These are phyloP conservation scores for Protophormia terraenovae DNA, from an alignment of 2,888 invertebrate species.

Conservation along the genomic window DNA sequence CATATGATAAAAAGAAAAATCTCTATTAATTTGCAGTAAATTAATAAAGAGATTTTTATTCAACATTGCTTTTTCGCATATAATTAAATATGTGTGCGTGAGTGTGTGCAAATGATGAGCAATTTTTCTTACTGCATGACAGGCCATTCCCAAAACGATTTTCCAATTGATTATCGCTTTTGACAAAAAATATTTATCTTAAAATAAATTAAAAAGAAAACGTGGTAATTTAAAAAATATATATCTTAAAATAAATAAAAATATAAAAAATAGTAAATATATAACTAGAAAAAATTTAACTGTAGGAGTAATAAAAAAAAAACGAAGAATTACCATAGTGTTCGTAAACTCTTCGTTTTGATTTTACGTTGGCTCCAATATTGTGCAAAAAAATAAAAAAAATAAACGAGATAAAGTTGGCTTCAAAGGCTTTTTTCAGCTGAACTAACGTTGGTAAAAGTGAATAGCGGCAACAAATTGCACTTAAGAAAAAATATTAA, in stretches of 20 bases:
- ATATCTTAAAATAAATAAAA: conserved; percentile 16
- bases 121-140: conserved; percentile 56
- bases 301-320: conserved; percentile 46
- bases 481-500: background rate
- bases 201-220: conserved; percentile 10
- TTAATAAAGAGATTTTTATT: background rate
- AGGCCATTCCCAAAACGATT: conserved; percentile 62
- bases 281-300: background rate
- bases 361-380: conserved; percentile 54
- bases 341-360: conserved; percentile 56
- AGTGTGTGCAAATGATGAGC: conserved; percentile 64
- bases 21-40: conserved; percentile 10
- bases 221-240: background rate
- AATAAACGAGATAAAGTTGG: conserved; percentile 24
- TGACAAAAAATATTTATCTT: background rate
- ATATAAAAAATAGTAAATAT: background rate
- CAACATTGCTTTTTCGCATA: conserved; percentile 5
- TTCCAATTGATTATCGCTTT: conserved; percentile 55
- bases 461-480: conserved; percentile 17
- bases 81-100: conserved; percentile 35
- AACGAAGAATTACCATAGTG: conserved; percentile 41
- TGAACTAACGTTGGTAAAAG: conserved; percentile 38
- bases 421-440: conserved; percentile 26
- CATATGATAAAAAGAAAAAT: background rate
- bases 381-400: conserved; percentile 41